Evolutionary conservation across 2,113 vertebrate genomes (phyloP), one percentile per base, ranked within the genome.

Genomic region (Pseudorasbora parva): DNA sequence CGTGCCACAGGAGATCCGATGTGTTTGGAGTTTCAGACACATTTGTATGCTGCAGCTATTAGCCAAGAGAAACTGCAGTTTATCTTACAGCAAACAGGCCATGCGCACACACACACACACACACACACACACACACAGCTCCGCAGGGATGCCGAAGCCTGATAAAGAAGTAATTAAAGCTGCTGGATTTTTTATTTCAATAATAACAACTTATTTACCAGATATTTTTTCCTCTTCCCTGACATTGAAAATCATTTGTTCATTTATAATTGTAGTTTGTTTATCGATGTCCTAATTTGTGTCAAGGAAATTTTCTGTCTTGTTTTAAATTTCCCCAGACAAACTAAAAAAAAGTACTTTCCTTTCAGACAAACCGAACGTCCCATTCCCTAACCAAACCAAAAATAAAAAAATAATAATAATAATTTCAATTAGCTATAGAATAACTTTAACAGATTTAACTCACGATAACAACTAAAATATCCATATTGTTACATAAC

Each of bases 121-220:
- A 51, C 64, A 78, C 43, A 72, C 37, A 75, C 66, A 71, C 27
- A 69, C 41, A 47, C 68, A 69, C 57, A 78, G 21, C 81, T 73
- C 76, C 66, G 27, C 41, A 41, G 81, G 82, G 80, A 83, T 86
- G 79, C 60, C 43, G 45, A 10, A 54, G 47, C 30, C 71, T 72
- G 74, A 87, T 85, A 90, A 86, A 88, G 72, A 88, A 85, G 81
- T 43, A 85, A 90, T 90, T 88, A 88, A 85, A 74, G 27, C 78
- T 41, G 57, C 33, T 8, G 45, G 76, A 78, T 69, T 82, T 68
- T 78, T 85, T 74, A 25, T 56, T 85, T 83, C 69, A 78, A 86
- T 57, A 82, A 85, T 87, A 84, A 78, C 27, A 78, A 72, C 68
- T 78, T 84, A 76, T 84, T 87, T 87, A 56, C 27, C 72, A 83